Evolutionary conservation across 1,140 invertebrate species (phyloP), one percentile per base, ranked within the genome.

Genomic region (Arion vulgaris): DNA sequence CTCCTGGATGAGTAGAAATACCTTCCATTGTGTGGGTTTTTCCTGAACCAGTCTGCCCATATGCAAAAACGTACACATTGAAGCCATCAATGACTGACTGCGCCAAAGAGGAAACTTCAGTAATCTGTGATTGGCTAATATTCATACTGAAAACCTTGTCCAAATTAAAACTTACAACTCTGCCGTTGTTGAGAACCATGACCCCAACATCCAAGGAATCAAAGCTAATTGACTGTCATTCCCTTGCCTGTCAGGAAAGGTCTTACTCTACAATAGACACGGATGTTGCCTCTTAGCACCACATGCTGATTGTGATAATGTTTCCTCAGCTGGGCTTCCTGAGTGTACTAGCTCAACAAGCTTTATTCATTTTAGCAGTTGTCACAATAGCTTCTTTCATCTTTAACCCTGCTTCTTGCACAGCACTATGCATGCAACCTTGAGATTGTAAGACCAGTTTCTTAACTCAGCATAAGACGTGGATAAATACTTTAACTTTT

Each of bases 191-290:
- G 78, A 83, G 83, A 45, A 92, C 85, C 41, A 85, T 41, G 38
- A 90, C 41, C 17, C 87, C 86, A 82, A 90, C 88, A 72, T 91
- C 88, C 74, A 89, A 87, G 49, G 83, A 72, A 78, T 92, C 89
- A 69, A 83, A 85, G 68, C 80, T 84, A 15, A 89, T 83, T 38
- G 90, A 94, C 92, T 83, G 93, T 91, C 81, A 85, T 62, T 7
- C 86, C 88, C 81, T 92, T 90, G 41, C 91, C 90, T 79, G 85
- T 80, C 84, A 89, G 90, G 84, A 87, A 68, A 84, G 96, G 96
- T 82, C 96, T 93, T 23, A 97, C 94, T 85, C 96, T 93, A 88
- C 96, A 97, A 86, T 96, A 97, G 0, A 97, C 96, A 81, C 96
- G 92, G 38, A 97, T 97, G 88, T 97, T 97, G 28, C 96, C 96